Percentiles rank a stretch among this genome's conserved stretches.
These are phyloP conservation scores for Sinotaia quadrata DNA, from an alignment of 2,888 invertebrate genomes.

Conservation along the genomic window DNA sequence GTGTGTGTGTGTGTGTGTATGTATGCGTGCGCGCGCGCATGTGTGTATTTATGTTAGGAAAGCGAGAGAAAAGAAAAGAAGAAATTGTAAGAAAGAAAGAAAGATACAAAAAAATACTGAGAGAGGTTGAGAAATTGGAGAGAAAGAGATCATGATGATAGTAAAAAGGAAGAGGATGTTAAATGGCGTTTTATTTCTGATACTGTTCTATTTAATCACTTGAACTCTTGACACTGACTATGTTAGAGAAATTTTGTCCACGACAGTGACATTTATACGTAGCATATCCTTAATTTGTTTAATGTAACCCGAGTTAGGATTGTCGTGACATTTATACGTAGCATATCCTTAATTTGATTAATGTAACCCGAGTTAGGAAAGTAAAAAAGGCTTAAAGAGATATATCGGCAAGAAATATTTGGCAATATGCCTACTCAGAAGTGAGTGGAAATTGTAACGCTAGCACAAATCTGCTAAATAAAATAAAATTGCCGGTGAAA, in stretches of 20 bases:
- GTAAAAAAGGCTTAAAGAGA: no score
- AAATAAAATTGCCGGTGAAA: no score
- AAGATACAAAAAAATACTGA: not conserved
- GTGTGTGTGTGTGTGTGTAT: conserved; percentile 1
- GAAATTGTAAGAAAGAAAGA: not conserved
- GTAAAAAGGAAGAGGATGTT: not conserved
- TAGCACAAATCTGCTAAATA: no score
- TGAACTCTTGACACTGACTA: not conserved
- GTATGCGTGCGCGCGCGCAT: not conserved
- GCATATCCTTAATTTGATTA: no score
- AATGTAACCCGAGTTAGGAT: no score
- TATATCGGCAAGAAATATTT: no score
- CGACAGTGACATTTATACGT: not conserved
- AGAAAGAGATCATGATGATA: not conserved
- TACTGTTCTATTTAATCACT: not conserved
- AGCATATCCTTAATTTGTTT: no score
- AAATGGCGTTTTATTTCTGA: not conserved
- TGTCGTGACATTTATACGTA: no score
- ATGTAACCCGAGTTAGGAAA: no score
- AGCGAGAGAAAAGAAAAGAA: not conserved
- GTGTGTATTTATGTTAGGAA: not conserved
- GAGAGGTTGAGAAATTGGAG: not conserved
- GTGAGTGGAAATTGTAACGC: no score
- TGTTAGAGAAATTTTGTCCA: not conserved
- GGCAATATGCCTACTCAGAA: no score